phyloP scores from a whole-genome alignment of 2,888 invertebrate genomes.

The Ormyrus pomaceus region DNA sequence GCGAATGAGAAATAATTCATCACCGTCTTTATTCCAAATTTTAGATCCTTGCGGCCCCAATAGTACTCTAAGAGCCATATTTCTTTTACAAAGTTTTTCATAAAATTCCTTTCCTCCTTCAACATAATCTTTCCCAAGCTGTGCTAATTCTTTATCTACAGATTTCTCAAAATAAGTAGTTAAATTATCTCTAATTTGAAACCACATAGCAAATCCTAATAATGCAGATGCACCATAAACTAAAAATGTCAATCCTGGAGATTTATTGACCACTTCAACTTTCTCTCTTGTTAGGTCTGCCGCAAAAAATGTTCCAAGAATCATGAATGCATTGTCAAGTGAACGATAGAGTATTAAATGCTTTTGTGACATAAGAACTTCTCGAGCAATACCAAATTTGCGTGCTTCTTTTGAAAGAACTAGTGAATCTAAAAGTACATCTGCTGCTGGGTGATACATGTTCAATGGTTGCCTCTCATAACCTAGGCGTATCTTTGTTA shows the following conservation, averaged over 20 bases:
- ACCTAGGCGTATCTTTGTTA: constrained; percentile 78
- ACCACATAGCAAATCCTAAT: constrained; percentile 80
- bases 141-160: constrained; percentile 81
- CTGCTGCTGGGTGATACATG: constrained; percentile 81
- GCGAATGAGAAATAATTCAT: constrained; percentile 82
- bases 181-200: constrained; percentile 81
- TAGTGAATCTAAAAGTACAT: constrained; percentile 81
- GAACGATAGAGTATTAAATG: constrained; percentile 78
- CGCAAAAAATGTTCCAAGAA: constrained; percentile 60
- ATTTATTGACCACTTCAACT: constrained; percentile 78
- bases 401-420: constrained; percentile 87
- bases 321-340: constrained; percentile 25
- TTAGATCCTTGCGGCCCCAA: constrained; percentile 81
- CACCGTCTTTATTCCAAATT: constrained; percentile 82
- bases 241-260: constrained; percentile 74
- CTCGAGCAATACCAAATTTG: constrained; percentile 87
- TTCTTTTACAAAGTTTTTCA: constrained; percentile 83
- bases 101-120: constrained; percentile 88
- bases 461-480: constrained; percentile 79
- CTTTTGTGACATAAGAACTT: constrained; percentile 82
- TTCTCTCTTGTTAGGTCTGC: constrained; percentile 78
- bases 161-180: constrained; percentile 80
- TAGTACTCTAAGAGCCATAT: constrained; percentile 83
- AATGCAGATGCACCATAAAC: constrained; percentile 79
- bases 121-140: constrained; percentile 80